Evolutionary conservation across 2,113 vertebrate species (phyloP).

Genomic region (Salvelinus alpinus): DNA sequence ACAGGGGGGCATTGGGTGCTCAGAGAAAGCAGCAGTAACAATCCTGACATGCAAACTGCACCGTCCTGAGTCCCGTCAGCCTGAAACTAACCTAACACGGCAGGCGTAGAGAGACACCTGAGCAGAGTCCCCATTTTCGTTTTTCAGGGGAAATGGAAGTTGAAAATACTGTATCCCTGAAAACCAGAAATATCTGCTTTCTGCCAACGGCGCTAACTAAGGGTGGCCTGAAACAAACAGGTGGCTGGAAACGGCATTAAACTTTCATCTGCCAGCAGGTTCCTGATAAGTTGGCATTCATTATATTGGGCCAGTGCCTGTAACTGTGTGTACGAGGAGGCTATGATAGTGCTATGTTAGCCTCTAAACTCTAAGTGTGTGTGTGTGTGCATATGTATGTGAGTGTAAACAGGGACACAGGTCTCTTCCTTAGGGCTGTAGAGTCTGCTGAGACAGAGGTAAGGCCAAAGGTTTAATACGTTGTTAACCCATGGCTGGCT

Average conservation of each 20-base stretch:
- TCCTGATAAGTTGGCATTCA: constrained; percentile 66
- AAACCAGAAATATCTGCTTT: too few relatives aligned
- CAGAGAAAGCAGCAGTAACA: constrained; percentile 14
- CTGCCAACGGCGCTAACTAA: too few relatives aligned
- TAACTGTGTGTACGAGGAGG: constrained; percentile 17
- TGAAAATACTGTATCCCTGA: too few relatives aligned
- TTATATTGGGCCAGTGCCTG: constrained; percentile 61
- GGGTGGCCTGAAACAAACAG: constrained; percentile 31
- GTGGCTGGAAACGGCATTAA: constrained; percentile 73
- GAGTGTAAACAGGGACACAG: background rate
- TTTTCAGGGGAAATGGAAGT: too few relatives aligned
- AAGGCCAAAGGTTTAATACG: background rate
- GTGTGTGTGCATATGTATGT: background rate
- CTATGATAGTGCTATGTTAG: constrained; percentile 34
- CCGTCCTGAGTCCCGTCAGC: constrained; percentile 24
- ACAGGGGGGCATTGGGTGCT: constrained; percentile 50
- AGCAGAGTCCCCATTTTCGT: too few relatives aligned
- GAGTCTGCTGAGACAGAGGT: background rate
- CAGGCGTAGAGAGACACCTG: too few relatives aligned
- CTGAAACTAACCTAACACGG: too few relatives aligned
- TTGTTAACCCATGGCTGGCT: background rate
- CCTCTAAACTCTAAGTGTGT: constrained; percentile 53
- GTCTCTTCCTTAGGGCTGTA: background rate
- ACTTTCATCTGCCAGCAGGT: constrained; percentile 68
- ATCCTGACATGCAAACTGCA: background rate